These are phyloP conservation scores for Hecatera dysodea DNA, from an alignment of 2,888 invertebrate genomes.

Conservation along the genomic window DNA sequence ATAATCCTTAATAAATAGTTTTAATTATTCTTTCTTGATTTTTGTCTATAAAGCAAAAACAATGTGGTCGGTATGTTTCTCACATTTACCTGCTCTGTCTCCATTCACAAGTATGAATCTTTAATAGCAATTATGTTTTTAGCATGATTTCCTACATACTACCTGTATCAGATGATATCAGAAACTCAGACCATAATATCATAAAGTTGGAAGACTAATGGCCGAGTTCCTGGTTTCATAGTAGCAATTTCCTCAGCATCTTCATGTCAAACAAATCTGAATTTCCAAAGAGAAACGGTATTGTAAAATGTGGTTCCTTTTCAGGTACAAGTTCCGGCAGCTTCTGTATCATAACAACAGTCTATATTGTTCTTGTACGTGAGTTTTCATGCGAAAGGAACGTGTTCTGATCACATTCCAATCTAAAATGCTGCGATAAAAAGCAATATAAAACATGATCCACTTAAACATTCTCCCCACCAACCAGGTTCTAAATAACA, in stretches of 20 bases:
- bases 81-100: too few species aligned
- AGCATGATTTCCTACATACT: neutral
- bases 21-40: too few species aligned
- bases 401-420: neutral
- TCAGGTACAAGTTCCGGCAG: neutral
- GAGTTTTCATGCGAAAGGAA: neutral
- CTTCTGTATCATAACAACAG: neutral
- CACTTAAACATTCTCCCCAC: constrained; percentile 7
- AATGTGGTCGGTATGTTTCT: too few species aligned
- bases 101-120: neutral
- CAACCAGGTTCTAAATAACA: constrained; percentile 25
- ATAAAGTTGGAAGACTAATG: neutral
- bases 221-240: constrained; percentile 9
- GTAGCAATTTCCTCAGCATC: constrained; percentile 2
- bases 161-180: neutral
- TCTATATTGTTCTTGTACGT: too few species aligned
- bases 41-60: too few species aligned
- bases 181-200: neutral
- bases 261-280: neutral
- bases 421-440: neutral
- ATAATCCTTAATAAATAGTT: too few species aligned
- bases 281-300: neutral
- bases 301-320: neutral
- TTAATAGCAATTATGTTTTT: neutral
- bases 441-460: constrained; percentile 9